These are phyloP conservation scores for Drosophila saltans DNA, from an alignment of 1,140 invertebrate species.

Conservation along the genomic window DNA sequence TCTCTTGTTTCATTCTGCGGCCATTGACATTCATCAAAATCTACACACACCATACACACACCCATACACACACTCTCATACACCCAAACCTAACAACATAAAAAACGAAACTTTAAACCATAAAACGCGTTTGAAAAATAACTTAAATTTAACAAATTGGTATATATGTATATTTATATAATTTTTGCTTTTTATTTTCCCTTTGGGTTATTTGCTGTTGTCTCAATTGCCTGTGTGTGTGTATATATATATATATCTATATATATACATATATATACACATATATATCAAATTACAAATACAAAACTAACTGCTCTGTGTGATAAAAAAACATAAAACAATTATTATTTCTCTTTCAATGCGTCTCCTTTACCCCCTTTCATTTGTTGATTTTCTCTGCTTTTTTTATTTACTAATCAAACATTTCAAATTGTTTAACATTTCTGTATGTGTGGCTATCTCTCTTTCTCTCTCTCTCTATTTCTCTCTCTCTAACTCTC, in stretches of 20 bases:
- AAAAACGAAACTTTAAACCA: slow-evolving; percentile 27
- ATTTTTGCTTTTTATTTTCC: slow-evolving; percentile 27
- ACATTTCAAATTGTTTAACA: slow-evolving; percentile 62
- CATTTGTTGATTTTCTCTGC: slow-evolving; percentile 24
- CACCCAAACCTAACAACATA: slow-evolving; percentile 9
- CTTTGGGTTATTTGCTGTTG: slow-evolving; percentile 47
- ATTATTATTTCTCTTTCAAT: slow-evolving; percentile 32
- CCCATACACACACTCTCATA: slow-evolving; percentile 22
- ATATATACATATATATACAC: background rate
- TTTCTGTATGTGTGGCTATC: slow-evolving; percentile 78
- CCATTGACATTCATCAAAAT: slow-evolving; percentile 49
- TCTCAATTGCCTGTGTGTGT: slow-evolving; percentile 47
- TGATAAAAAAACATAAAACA: slow-evolving; percentile 25
- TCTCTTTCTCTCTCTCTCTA: slow-evolving; percentile 66
- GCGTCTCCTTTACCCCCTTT: slow-evolving; percentile 25
- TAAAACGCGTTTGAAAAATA: slow-evolving; percentile 74
- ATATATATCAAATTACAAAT: background rate
- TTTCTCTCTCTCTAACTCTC: slow-evolving; percentile 47
- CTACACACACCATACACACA: slow-evolving; percentile 17
- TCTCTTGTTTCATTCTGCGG: slow-evolving; percentile 76
- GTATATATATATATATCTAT: slow-evolving; percentile 10
- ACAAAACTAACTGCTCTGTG: slow-evolving; percentile 28
- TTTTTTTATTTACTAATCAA: slow-evolving; percentile 36
- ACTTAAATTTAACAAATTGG: slow-evolving; percentile 47
- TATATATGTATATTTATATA: slow-evolving; percentile 31